Percentiles rank a stretch among this genome's conserved stretches.
Conservation (phyloP, 2,888 invertebrate genomes). For the Drosophila acutilabella region DNA sequence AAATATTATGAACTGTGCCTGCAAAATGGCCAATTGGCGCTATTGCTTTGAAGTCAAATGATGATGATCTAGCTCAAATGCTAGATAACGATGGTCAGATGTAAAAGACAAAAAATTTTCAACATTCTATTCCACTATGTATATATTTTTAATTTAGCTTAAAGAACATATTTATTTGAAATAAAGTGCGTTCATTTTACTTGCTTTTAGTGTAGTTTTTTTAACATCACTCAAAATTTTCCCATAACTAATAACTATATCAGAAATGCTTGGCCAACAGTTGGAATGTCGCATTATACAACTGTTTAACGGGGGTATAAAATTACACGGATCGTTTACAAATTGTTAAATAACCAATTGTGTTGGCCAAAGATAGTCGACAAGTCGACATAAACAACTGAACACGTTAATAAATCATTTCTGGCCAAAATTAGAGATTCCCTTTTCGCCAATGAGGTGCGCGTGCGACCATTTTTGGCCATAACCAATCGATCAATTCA, state of each 20-base stretch:
- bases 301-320: slow-evolving; percentile 35
- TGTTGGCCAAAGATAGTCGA: slow-evolving; percentile 53
- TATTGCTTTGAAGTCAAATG: slow-evolving; percentile 43
- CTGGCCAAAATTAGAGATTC: slow-evolving; percentile 66
- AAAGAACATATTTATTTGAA: not conserved
- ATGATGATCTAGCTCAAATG: slow-evolving; percentile 21
- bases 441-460: slow-evolving; percentile 68
- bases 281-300: slow-evolving; percentile 54
- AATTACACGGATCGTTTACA: slow-evolving; percentile 70
- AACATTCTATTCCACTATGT: not conserved
- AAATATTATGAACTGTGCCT: slow-evolving; percentile 44
- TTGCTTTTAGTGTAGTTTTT: too few species aligned
- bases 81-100: not conserved
- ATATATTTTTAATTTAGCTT: not conserved
- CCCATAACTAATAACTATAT: slow-evolving; percentile 70
- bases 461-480: slow-evolving; percentile 68
- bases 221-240: not conserved
- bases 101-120: not conserved
- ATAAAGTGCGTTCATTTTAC: too few species aligned
- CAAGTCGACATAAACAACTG: slow-evolving; percentile 73
- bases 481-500: slow-evolving; percentile 78
- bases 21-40: slow-evolving; percentile 43
- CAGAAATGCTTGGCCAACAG: slow-evolving; percentile 39
- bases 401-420: slow-evolving; percentile 77
- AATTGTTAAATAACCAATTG: slow-evolving; percentile 78